Percentiles rank a stretch among this genome's conserved stretches.
phyloP scores from a whole-genome alignment of 2,113 vertebrate species.

The Stomatorhinus ivindoensis region DNA sequence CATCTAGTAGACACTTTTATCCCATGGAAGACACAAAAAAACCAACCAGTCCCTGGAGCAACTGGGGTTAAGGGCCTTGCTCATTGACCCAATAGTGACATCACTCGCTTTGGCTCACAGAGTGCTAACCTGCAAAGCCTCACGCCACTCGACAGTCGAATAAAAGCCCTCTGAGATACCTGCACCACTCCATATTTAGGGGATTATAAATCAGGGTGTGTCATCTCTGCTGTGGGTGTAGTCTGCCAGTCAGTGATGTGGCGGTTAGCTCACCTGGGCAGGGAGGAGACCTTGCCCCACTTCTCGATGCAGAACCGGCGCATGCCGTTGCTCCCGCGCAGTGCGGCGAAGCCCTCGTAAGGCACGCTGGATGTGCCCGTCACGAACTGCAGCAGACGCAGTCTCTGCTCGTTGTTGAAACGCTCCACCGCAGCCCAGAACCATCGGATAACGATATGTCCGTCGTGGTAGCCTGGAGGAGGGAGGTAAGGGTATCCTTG shows the following conservation, averaged over 20 bases:
- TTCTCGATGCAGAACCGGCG: constrained; percentile 97
- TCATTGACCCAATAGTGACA: not conserved
- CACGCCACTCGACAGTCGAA: not conserved
- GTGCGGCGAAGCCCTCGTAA: constrained; percentile 87
- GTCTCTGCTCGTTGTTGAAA: constrained; percentile 93
- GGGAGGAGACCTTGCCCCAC: constrained; percentile 93
- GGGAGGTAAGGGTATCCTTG: not conserved
- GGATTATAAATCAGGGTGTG: not conserved
- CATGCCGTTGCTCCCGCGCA: constrained; percentile 87
- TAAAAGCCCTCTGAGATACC: not conserved
- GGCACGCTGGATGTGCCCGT: constrained; percentile 94
- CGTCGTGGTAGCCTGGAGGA: constrained; percentile 84
- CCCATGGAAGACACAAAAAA: not conserved
- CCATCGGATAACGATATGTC: constrained; percentile 94
- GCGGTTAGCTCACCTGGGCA: constrained; percentile 73
- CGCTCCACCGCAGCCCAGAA: constrained; percentile 93
- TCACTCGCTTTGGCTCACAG: not conserved
- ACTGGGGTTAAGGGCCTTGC: not conserved
- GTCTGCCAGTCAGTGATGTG: not conserved
- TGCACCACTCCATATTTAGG: not conserved
- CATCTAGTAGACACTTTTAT: not conserved
- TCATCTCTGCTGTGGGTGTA: not conserved
- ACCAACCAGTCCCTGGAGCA: not conserved
- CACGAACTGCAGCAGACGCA: constrained; percentile 89
- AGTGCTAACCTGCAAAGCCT: not conserved